Evolutionary conservation across 2,113 vertebrate genomes (phyloP).

Genomic region (Charadrius vociferus): DNA sequence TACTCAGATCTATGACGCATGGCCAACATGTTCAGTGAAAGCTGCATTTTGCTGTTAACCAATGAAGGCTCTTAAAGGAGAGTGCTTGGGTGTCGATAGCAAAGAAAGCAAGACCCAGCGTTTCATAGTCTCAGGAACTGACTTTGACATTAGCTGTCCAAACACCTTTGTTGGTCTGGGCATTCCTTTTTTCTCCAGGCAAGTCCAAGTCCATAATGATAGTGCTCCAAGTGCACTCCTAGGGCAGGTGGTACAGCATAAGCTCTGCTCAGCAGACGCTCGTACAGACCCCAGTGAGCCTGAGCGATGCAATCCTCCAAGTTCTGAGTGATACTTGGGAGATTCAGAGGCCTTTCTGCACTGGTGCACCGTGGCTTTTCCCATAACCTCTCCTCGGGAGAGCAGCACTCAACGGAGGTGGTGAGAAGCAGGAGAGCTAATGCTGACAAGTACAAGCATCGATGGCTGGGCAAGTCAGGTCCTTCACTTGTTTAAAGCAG

Average conservation of each 20-base stretch:
- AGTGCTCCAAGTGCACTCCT: background rate
- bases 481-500: background rate
- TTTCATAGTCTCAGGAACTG: background rate
- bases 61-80: background rate
- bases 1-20: accelerated
- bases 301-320: background rate
- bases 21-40: background rate
- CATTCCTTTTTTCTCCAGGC: background rate
- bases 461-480: background rate
- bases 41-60: background rate
- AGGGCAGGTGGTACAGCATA: background rate
- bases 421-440: background rate
- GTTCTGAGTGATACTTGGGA: background rate
- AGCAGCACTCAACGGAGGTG: background rate
- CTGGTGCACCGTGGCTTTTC: accelerated
- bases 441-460: background rate
- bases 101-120: background rate
- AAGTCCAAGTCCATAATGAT: background rate
- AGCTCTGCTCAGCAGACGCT: background rate
- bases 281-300: background rate
- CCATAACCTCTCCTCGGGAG: background rate
- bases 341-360: background rate
- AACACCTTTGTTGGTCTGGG: background rate
- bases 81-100: background rate
- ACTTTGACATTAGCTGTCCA: background rate